Base-by-base conservation (phyloP, 2,113 vertebrate genomes). In the Oxyura jamaicensis region DNA sequence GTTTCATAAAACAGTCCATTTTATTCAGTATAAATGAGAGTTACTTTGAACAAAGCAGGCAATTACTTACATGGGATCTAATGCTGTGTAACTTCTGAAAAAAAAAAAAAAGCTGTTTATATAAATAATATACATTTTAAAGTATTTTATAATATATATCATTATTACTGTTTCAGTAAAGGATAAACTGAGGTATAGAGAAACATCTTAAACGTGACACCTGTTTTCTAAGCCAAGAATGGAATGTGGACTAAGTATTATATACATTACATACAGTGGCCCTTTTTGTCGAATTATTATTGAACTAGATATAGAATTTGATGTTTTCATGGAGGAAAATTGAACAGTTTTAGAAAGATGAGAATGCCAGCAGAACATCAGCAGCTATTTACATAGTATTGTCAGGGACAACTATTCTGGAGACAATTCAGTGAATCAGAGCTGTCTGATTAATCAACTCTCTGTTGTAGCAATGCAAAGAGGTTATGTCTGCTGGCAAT, bases 361-460 rank as follows among this genome's bases (percentile, higher is more conserved):
- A 86, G 63, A 22, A 80, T 79, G 55, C 59, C 84, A 93, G 50
- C 52, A 71, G 18, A 84, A 39, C 71, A 66, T 71, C 68, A 94
- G 58, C 66, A 86, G 25, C 74, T 95, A 88, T 96, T 97, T 95
- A 65, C 73, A 31, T 88, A 86, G 58, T 66, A 91, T 94, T 97
- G 85, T 96, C 73, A 91, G 83, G 88, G 83, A 88, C 74, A 95
- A 16, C 75, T 85, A 82, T 96, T 97, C 80, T 92, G 87, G 66
- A 95, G 88, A 97, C 91, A 98, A 96, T 97, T 83, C n/a, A 95
- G 59, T 83, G 90, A 97, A 97, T 97, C 96, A 95, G 91, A 96
- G 88, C 79, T 91, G 72, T 97, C 96, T 96, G 97, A 97, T 97
- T 98, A 98, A 97, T 97, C 96, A 97, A 65, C 86, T 94, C 83